A percentile compares a stretch with the other conserved stretches of the same genome.
Conservation (phyloP, 2,888 invertebrate species). For the Halictus ligatus region DNA sequence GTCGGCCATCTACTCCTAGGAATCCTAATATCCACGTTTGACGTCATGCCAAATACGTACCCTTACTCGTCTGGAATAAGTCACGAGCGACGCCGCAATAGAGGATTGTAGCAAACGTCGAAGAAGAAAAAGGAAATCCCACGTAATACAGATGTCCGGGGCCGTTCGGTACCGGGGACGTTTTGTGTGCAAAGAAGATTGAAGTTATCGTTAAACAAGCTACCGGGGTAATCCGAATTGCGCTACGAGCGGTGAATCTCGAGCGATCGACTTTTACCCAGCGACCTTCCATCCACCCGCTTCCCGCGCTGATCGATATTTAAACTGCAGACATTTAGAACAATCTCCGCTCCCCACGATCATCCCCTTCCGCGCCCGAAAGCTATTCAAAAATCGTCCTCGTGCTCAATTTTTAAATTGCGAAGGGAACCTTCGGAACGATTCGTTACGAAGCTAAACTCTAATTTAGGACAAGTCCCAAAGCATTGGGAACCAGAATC, state of each 20-base stretch:
- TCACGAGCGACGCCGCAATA: slow-evolving; percentile 68
- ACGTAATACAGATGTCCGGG: slow-evolving; percentile 56
- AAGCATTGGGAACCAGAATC: no score
- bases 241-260: slow-evolving; percentile 31
- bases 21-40: slow-evolving; percentile 84
- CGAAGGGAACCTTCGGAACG: no score
- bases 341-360: background rate
- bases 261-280: slow-evolving; percentile 8
- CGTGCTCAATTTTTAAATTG: background rate
- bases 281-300: background rate
- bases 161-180: slow-evolving; percentile 59
- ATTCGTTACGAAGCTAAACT: no score
- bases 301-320: background rate
- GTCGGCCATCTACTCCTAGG: slow-evolving; percentile 73
- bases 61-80: slow-evolving; percentile 81
- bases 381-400: background rate
- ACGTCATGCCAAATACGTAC: slow-evolving; percentile 83
- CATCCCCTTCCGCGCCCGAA: background rate
- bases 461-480: no score
- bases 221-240: slow-evolving; percentile 46
- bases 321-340: background rate
- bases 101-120: slow-evolving; percentile 60
- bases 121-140: slow-evolving; percentile 42
- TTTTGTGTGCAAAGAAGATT: slow-evolving; percentile 53
- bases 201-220: slow-evolving; percentile 61